These are phyloP conservation scores for Heliconius melpomene DNA, from an alignment of 1,140 invertebrate genomes.

Conservation along the genomic window DNA sequence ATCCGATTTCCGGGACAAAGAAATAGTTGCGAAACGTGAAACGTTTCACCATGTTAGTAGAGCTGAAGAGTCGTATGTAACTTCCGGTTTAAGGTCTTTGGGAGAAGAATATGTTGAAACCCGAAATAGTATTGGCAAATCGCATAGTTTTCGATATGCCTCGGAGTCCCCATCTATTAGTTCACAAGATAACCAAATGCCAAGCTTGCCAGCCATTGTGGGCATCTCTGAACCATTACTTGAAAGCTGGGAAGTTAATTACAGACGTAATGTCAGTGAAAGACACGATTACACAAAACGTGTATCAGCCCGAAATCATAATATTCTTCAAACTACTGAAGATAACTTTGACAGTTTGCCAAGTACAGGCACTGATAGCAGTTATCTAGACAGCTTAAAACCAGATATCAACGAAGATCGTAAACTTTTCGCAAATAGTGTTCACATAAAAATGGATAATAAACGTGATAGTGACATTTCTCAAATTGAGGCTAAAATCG, in stretches of 20 bases:
- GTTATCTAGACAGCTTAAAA: constrained; percentile 76
- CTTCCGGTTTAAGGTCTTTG: constrained; percentile 65
- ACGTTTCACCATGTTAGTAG: constrained; percentile 52
- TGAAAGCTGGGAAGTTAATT: constrained; percentile 81
- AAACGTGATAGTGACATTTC: constrained; percentile 75
- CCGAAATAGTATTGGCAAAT: constrained; percentile 83
- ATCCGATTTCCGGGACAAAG: constrained; percentile 61
- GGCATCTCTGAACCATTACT: constrained; percentile 78
- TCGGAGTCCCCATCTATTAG: constrained; percentile 75
- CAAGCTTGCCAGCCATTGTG: constrained; percentile 78
- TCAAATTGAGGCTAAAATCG: constrained; percentile 80
- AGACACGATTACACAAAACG: constrained; percentile 69
- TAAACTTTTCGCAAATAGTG: constrained; percentile 69
- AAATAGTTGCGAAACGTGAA: constrained; percentile 57
- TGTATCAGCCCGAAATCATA: constrained; percentile 71
- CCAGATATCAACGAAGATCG: constrained; percentile 62
- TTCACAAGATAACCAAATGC: constrained; percentile 78
- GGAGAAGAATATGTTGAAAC: constrained; percentile 72
- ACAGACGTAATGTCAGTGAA: constrained; percentile 75
- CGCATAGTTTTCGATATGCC: constrained; percentile 84
- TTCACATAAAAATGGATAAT: constrained; percentile 67
- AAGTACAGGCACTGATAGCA: constrained; percentile 75
- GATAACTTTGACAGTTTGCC: constrained; percentile 72
- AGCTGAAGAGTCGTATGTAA: constrained; percentile 63
- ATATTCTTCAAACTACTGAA: constrained; percentile 60